Conservation (phyloP, 1,140 invertebrate genomes). For the Spodoptera litura region DNA sequence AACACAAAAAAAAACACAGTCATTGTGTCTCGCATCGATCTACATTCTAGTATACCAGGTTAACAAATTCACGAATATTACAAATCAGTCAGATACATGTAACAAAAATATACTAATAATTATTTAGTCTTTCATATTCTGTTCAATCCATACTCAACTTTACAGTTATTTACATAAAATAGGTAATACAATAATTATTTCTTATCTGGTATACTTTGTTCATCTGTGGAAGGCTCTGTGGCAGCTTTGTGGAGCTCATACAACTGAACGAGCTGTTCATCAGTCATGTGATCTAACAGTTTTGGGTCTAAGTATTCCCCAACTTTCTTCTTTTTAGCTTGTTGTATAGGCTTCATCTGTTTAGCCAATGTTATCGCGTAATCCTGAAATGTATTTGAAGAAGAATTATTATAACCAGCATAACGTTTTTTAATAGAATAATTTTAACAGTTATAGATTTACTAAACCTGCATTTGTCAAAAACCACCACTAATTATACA, state of each 20-base stretch:
- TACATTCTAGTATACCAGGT: too few relatives aligned
- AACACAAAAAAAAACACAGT: too few relatives aligned
- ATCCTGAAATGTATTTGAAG: conserved; percentile 85
- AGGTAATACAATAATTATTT: conserved; percentile 24
- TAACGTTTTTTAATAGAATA: too few relatives aligned
- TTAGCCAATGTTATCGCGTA: conserved; percentile 91
- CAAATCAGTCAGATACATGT: too few relatives aligned
- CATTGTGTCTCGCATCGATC: too few relatives aligned
- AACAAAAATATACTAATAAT: too few relatives aligned
- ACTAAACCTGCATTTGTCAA: too few relatives aligned
- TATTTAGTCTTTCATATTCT: not conserved
- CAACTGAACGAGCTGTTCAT: conserved; percentile 93
- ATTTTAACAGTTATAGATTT: too few relatives aligned
- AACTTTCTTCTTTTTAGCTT: conserved; percentile 85
- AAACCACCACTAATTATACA: too few relatives aligned
- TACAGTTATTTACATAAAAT: not conserved
- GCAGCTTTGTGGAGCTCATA: conserved; percentile 93
- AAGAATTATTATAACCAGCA: not conserved
- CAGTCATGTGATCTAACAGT: conserved; percentile 90
- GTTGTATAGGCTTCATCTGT: conserved; percentile 89
- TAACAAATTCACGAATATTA: too few relatives aligned
- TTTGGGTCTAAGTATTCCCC: conserved; percentile 88
- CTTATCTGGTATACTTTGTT: conserved; percentile 31
- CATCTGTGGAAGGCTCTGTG: conserved; percentile 42
- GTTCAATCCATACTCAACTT: conserved; percentile 3